Conservation (phyloP, 1,140 invertebrate species). For the Oedothorax gibbosus region DNA sequence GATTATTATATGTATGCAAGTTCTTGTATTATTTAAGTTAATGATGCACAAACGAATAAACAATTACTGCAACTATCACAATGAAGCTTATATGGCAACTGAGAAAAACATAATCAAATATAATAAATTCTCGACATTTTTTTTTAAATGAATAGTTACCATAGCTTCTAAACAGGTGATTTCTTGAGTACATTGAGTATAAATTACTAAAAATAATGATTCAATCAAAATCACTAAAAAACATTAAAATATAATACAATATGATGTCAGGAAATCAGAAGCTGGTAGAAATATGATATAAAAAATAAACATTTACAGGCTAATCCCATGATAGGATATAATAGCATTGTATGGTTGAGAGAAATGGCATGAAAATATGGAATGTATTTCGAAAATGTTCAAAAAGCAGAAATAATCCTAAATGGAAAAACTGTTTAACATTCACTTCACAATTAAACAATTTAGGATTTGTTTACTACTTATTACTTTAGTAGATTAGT, state of each 20-base stretch:
- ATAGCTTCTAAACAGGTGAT: background rate
- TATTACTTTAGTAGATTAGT: no score
- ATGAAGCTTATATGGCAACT: constrained; percentile 53
- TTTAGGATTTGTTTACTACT: no score
- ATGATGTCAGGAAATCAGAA: constrained; percentile 10
- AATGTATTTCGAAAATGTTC: no score
- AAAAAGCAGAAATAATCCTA: no score
- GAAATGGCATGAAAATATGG: no score
- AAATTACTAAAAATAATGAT: background rate
- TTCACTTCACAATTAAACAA: no score
- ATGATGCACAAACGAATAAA: background rate
- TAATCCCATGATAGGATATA: no score
- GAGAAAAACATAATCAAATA: background rate
- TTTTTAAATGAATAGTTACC: background rate
- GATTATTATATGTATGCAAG: no score
- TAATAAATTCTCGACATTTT: background rate
- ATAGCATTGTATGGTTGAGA: no score
- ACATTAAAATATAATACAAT: background rate
- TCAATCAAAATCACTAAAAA: background rate
- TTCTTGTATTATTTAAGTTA: no score
- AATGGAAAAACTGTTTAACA: no score
- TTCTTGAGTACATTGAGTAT: background rate
- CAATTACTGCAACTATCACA: constrained; percentile 49
- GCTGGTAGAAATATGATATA: constrained; percentile 19
- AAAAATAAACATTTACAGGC: background rate